Percentiles rank a stretch among this genome's conserved stretches.
These are phyloP conservation scores for Dicerorhinus sumatrensis DNA, from an alignment of 2,113 vertebrate species.

Conservation along the genomic window DNA sequence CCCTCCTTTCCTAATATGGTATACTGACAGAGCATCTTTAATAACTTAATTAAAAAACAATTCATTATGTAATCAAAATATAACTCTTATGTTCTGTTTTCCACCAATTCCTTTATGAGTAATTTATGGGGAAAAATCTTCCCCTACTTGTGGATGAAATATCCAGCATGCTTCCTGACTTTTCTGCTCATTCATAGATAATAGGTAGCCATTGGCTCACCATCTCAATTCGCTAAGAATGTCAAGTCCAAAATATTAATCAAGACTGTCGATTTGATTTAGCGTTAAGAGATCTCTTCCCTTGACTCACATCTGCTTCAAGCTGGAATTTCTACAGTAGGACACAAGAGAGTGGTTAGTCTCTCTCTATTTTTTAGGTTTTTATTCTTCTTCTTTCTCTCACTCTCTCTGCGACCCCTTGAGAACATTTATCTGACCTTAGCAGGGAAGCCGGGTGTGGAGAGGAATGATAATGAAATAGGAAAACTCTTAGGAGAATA, in stretches of 20 bases:
- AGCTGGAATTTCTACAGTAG: not conserved
- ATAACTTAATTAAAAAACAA: not conserved
- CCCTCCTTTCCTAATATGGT: not conserved
- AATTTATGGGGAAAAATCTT: not conserved
- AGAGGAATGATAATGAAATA: not conserved
- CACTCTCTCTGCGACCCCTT: not conserved
- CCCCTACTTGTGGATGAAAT: not conserved
- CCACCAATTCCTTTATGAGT: not conserved
- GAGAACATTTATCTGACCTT: not conserved
- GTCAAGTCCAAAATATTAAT: not conserved
- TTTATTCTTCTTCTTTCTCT: not conserved
- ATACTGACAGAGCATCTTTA: not conserved
- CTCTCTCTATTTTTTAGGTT: not conserved
- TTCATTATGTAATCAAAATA: not conserved
- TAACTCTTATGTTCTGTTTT: not conserved
- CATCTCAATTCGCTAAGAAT: not conserved
- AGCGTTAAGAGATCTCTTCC: not conserved
- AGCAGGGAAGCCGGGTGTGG: not conserved
- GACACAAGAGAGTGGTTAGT: not conserved
- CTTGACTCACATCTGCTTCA: not conserved
- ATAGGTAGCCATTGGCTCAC: not conserved
- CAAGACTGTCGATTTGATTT: not conserved
- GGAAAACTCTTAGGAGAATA: not conserved
- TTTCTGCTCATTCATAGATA: not conserved
- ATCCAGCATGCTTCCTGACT: not conserved